Evolutionary conservation across 2,888 invertebrate species (phyloP).

Genomic region (Agriopis marginaria): DNA sequence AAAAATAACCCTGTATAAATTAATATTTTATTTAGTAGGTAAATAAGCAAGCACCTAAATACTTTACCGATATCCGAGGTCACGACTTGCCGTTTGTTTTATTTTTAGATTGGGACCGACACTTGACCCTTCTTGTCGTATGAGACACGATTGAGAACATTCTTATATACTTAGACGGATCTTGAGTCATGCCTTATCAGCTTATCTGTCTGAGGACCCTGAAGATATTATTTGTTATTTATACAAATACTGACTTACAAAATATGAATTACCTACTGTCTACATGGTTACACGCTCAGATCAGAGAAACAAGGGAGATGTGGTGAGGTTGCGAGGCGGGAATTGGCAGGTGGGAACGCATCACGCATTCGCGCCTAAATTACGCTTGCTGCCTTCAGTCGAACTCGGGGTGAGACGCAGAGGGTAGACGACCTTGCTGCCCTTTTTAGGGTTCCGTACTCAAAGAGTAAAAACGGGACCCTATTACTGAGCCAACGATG

Average conservation of each 20-base stretch:
- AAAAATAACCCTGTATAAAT: background rate
- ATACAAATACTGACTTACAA: background rate
- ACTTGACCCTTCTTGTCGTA: slow-evolving; percentile 13
- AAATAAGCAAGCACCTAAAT: background rate
- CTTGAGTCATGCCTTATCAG: slow-evolving; percentile 15
- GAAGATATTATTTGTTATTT: background rate
- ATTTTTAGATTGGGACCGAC: slow-evolving; percentile 15
- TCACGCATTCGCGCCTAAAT: too few species aligned
- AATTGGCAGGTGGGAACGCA: too few species aligned
- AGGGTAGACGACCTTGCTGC: too few species aligned
- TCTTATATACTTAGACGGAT: slow-evolving; percentile 12
- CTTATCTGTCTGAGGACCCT: background rate
- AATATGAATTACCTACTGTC: too few species aligned
- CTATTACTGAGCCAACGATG: too few species aligned
- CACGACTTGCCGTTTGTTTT: background rate
- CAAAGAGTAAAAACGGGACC: too few species aligned
- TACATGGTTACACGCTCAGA: too few species aligned
- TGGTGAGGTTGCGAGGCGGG: too few species aligned
- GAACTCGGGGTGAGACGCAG: too few species aligned
- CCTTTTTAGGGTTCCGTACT: too few species aligned
- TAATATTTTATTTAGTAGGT: background rate
- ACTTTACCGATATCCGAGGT: background rate
- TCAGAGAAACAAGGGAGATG: too few species aligned
- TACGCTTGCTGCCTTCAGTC: too few species aligned
- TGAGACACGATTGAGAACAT: background rate